These are phyloP conservation scores for Solenopsis invicta DNA, from an alignment of 1,140 invertebrate species.

Conservation along the genomic window DNA sequence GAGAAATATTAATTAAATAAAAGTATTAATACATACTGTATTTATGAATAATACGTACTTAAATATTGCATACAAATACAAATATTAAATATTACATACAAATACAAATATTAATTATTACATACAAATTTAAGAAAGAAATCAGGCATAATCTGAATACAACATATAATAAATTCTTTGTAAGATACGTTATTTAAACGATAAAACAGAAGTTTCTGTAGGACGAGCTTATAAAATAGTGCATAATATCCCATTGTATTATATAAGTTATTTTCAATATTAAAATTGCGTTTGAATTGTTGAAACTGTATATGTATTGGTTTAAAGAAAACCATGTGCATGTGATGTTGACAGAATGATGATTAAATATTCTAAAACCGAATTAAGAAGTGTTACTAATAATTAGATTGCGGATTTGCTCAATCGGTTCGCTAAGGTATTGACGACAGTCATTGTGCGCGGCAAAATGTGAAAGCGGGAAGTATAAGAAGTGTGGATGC, in stretches of 20 bases:
- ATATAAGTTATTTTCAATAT: slow-evolving; percentile 36
- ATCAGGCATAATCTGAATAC: neutral
- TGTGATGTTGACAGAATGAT: slow-evolving; percentile 17
- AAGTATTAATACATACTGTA: neutral
- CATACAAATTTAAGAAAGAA: neutral
- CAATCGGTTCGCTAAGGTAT: neutral
- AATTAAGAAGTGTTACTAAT: slow-evolving; percentile 44
- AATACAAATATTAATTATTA: neutral
- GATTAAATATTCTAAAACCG: slow-evolving; percentile 27
- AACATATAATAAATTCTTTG: neutral
- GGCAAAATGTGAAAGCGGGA: neutral
- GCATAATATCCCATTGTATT: slow-evolving; percentile 18
- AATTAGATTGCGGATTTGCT: slow-evolving; percentile 37
- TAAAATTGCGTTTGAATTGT: slow-evolving; percentile 21
- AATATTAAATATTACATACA: slow-evolving; percentile 12
- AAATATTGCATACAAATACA: slow-evolving; percentile 9
- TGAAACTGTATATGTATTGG: neutral
- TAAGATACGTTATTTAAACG: neutral
- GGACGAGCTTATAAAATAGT: neutral
- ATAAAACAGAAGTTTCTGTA: neutral
- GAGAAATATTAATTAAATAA: neutral
- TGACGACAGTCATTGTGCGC: neutral
- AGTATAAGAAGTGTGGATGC: neutral
- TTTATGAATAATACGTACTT: slow-evolving; percentile 15
- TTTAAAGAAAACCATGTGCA: slow-evolving; percentile 32